Evolutionary conservation across 1,140 invertebrate species (phyloP).

Genomic region (Drosophila lacertosa): DNA sequence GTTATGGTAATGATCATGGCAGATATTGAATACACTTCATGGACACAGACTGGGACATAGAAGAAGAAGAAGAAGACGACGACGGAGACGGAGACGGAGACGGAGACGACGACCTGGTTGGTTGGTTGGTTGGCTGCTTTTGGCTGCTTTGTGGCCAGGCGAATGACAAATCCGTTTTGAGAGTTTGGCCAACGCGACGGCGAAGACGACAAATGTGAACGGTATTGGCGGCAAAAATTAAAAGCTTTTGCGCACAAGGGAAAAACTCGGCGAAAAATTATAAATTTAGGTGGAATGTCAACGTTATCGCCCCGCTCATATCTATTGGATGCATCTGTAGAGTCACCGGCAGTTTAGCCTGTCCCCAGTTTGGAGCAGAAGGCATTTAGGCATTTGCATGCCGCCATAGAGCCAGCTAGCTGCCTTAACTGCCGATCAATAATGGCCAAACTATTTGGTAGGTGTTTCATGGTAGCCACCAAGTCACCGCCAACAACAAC

Average conservation of each 20-base stretch:
- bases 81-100: conserved; percentile 3
- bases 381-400: conserved; percentile 66
- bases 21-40: conserved; percentile 57
- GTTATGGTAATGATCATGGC: conserved; percentile 78
- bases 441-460: conserved; percentile 74
- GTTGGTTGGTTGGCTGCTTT: neutral
- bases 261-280: conserved; percentile 77
- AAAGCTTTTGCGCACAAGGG: conserved; percentile 74
- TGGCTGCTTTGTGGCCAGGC: too few species aligned
- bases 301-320: conserved; percentile 77
- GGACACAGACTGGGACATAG: conserved; percentile 25
- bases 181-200: neutral
- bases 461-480: conserved; percentile 73
- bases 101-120: neutral
- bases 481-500: conserved; percentile 49
- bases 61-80: conserved; percentile 1
- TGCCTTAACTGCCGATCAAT: conserved; percentile 63
- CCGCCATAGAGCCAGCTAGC: conserved; percentile 32
- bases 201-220: conserved; percentile 43
- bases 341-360: neutral
- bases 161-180: conserved; percentile 32
- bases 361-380: conserved; percentile 40
- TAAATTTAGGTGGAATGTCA: conserved; percentile 83
- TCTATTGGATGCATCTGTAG: conserved; percentile 70
- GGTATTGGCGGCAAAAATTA: conserved; percentile 79